Evolutionary conservation across 2,888 invertebrate genomes (phyloP).

Genomic region (Ganaspis brasiliensis): DNA sequence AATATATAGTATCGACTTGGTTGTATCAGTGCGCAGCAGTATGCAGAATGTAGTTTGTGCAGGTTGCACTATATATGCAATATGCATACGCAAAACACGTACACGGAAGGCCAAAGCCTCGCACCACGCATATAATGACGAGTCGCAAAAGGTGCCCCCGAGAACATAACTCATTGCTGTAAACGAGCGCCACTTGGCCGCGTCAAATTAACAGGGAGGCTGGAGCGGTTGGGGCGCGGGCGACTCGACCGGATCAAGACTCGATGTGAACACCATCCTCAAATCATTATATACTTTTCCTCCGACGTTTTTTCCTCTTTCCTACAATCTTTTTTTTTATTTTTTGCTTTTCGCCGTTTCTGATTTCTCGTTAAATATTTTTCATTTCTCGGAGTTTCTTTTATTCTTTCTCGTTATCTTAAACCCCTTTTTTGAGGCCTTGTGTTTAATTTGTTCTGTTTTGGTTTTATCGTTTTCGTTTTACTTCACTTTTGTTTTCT

Average conservation of each 20-base stretch:
- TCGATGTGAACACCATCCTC: slow-evolving; percentile 55
- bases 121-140: slow-evolving; percentile 64
- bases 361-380: neutral
- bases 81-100: slow-evolving; percentile 16
- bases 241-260: slow-evolving; percentile 58
- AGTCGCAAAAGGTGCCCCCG: slow-evolving; percentile 70
- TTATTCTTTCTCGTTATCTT: neutral
- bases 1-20: slow-evolving; percentile 22
- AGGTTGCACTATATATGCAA: neutral
- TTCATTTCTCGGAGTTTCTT: neutral
- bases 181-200: slow-evolving; percentile 73
- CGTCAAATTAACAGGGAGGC: slow-evolving; percentile 72
- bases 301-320: slow-evolving; percentile 13
- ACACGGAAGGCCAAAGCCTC: slow-evolving; percentile 56
- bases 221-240: slow-evolving; percentile 58
- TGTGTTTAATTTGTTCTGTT: no score
- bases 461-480: no score
- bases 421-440: no score
- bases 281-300: slow-evolving; percentile 50
- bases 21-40: neutral
- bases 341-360: neutral
- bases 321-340: slow-evolving; percentile 28
- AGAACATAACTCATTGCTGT: slow-evolving; percentile 75
- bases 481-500: no score
- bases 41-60: neutral